phyloP scores from a whole-genome alignment of 2,113 vertebrate genomes.

The Psilopsiagon aurifrons region DNA sequence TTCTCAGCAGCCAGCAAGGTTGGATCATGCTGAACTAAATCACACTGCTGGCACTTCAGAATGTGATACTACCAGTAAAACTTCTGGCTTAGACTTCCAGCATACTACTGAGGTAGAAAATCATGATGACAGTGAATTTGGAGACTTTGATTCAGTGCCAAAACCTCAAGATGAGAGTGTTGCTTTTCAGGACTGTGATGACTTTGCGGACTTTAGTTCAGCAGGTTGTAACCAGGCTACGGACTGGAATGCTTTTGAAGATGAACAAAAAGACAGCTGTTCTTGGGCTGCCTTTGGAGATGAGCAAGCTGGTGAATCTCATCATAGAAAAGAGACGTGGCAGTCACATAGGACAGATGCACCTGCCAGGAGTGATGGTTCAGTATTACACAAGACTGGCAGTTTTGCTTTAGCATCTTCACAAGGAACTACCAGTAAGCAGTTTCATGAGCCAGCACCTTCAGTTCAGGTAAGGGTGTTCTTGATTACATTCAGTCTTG shows the following conservation, averaged over 20 bases:
- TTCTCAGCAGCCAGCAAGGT: constrained; percentile 69
- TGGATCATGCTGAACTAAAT: constrained; percentile 59
- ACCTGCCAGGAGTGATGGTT: constrained; percentile 20
- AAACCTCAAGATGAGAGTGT: constrained; percentile 68
- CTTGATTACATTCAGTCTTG: neutral
- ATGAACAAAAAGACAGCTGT: constrained; percentile 73
- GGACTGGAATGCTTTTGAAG: constrained; percentile 87
- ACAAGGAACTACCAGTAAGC: constrained; percentile 59
- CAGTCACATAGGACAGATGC: constrained; percentile 75
- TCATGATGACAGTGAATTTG: constrained; percentile 70
- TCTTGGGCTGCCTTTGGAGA: constrained; percentile 85
- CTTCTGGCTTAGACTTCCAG: constrained; percentile 37
- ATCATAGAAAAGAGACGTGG: constrained; percentile 73
- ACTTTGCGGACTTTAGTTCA: constrained; percentile 95
- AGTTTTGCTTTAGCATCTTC: constrained; percentile 54
- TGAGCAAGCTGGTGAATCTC: constrained; percentile 66
- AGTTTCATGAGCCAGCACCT: constrained; percentile 70
- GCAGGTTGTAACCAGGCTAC: constrained; percentile 74
- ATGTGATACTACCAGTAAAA: constrained; percentile 38
- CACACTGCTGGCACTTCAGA: constrained; percentile 50
- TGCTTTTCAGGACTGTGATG: constrained; percentile 84
- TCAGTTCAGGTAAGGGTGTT: constrained; percentile 77
- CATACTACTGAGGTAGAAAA: constrained; percentile 65
- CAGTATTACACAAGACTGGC: constrained; percentile 57
- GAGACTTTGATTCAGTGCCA: constrained; percentile 76